A percentile compares a stretch with the other conserved stretches of the same genome.
These are phyloP conservation scores for Drosophila grimshawi DNA, from an alignment of 1,140 invertebrate species.

Conservation along the genomic window DNA sequence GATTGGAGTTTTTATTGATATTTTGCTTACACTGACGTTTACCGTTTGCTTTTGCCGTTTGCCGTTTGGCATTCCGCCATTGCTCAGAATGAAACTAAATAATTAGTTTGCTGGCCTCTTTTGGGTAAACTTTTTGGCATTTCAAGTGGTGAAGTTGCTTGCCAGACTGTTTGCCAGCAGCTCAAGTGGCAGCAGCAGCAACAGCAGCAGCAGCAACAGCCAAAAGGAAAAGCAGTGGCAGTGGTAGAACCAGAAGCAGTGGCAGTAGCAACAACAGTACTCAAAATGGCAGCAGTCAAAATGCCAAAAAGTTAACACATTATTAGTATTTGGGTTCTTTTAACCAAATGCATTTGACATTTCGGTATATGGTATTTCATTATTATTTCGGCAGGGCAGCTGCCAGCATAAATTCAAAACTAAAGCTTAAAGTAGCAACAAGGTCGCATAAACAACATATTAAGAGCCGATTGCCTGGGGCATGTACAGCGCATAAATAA, in stretches of 20 bases:
- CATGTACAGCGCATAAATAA: conserved; percentile 67
- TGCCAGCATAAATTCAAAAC: conserved; percentile 73
- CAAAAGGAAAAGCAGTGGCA: conserved; percentile 45
- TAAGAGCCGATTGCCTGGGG: conserved; percentile 30
- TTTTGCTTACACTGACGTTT: conserved; percentile 68
- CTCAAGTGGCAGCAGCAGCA: conserved; percentile 64
- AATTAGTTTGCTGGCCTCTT: conserved; percentile 82
- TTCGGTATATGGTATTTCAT: conserved; percentile 44
- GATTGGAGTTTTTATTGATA: conserved; percentile 82
- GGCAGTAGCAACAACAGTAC: neutral
- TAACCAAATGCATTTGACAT: conserved; percentile 76
- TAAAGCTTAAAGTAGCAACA: conserved; percentile 30
- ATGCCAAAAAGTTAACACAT: conserved; percentile 77
- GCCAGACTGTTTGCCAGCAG: conserved; percentile 78
- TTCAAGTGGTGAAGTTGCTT: conserved; percentile 73
- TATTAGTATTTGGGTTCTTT: conserved; percentile 61
- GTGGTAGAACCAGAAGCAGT: neutral
- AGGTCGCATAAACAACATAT: conserved; percentile 48
- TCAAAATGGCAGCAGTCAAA: conserved; percentile 1
- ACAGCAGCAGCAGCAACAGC: conserved; percentile 19
- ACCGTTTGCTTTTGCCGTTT: conserved; percentile 43
- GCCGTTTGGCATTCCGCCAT: conserved; percentile 26
- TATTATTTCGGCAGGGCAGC: conserved; percentile 48
- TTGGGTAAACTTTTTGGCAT: conserved; percentile 75
- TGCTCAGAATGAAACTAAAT: conserved; percentile 76